A percentile compares a stretch with the other conserved stretches of the same genome.
These are phyloP conservation scores for Teleogryllus occipitalis DNA, from an alignment of 1,140 invertebrate species.

Conservation along the genomic window DNA sequence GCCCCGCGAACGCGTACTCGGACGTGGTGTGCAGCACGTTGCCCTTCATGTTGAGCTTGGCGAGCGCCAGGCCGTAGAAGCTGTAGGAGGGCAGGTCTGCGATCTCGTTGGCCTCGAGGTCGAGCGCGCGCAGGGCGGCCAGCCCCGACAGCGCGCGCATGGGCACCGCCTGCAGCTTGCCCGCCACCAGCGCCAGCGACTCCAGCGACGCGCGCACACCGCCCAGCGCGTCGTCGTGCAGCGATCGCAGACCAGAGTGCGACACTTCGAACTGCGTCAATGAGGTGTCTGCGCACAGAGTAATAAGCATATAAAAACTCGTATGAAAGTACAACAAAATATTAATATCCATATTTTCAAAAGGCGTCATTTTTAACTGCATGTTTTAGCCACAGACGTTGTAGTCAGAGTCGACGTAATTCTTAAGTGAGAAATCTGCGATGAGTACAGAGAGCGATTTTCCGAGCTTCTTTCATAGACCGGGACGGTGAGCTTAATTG, in stretches of 20 bases:
- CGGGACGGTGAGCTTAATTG: constrained; percentile 75
- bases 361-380: constrained; percentile 71
- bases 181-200: constrained; percentile 69
- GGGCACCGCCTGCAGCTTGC: constrained; percentile 69
- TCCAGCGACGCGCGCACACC: constrained; percentile 66
- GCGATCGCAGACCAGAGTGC: constrained; percentile 64
- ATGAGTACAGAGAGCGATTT: constrained; percentile 77
- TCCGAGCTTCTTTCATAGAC: constrained; percentile 72
- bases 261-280: constrained; percentile 70
- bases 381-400: constrained; percentile 74
- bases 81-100: constrained; percentile 73
- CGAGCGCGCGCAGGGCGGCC: constrained; percentile 61
- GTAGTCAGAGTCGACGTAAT: constrained; percentile 60
- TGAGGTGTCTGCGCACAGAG: constrained; percentile 36
- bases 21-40: constrained; percentile 69
- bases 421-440: constrained; percentile 71
- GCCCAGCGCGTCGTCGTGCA: constrained; percentile 64
- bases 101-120: constrained; percentile 80
- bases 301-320: neutral
- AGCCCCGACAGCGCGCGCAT: constrained; percentile 68
- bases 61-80: constrained; percentile 72
- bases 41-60: constrained; percentile 75
- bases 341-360: constrained; percentile 39
- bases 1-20: constrained; percentile 73
- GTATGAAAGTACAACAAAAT: neutral